phyloP scores from a whole-genome alignment of 2,888 invertebrate species.

The Adelognathus sp. region DNA sequence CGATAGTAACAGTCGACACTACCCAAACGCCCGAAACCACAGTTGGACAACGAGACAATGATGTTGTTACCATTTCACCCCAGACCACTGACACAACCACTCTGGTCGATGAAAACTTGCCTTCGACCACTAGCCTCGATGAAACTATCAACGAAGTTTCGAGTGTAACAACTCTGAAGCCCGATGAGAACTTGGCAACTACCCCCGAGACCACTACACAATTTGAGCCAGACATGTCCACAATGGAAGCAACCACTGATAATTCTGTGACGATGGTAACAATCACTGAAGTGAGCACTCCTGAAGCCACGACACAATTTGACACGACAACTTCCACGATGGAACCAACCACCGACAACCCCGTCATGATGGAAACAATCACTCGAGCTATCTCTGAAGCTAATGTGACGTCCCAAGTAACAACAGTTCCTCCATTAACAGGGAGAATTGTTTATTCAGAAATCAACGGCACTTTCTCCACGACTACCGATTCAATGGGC shows the following conservation, averaged over 20 bases:
- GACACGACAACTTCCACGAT: background rate
- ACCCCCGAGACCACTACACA: slow-evolving; percentile 37
- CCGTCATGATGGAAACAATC: slow-evolving; percentile 54
- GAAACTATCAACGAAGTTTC: slow-evolving; percentile 27
- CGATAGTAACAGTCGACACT: slow-evolving; percentile 66
- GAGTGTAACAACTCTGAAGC: slow-evolving; percentile 3
- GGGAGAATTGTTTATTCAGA: slow-evolving; percentile 13
- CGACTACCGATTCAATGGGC: background rate
- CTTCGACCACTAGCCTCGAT: background rate
- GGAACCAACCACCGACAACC: slow-evolving; percentile 13
- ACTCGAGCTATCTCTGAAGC: slow-evolving; percentile 19
- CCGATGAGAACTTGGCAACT: slow-evolving; percentile 22
- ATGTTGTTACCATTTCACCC: slow-evolving; percentile 48
- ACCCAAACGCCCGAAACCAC: slow-evolving; percentile 68
- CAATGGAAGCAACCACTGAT: slow-evolving; percentile 20
- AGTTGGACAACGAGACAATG: too few species aligned
- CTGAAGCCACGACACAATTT: background rate
- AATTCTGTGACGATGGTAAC: slow-evolving; percentile 27
- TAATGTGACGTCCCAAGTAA: background rate
- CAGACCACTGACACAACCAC: slow-evolving; percentile 50
- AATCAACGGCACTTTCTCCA: background rate
- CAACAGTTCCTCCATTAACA: slow-evolving; percentile 22
- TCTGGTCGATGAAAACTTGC: background rate
- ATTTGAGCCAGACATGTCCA: slow-evolving; percentile 15
- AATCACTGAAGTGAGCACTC: slow-evolving; percentile 20